Conservation (phyloP, 2,113 vertebrate genomes). For the Balaenoptera acutorostrata region DNA sequence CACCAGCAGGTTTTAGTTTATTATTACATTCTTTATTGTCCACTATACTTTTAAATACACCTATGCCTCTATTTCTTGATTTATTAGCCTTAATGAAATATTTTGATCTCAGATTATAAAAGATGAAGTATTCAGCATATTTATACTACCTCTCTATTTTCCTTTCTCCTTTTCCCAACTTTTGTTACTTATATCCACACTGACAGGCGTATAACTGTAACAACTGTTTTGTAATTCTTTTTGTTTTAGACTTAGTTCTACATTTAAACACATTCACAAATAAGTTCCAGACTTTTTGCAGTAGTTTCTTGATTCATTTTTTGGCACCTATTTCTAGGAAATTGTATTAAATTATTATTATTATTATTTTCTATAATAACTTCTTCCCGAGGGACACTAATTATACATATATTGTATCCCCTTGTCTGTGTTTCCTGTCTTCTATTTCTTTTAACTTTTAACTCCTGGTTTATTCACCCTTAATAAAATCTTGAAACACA, state of each 20-base stretch:
- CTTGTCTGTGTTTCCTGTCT: not conserved
- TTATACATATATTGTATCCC: not conserved
- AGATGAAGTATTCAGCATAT: not conserved
- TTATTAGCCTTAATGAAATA: not conserved
- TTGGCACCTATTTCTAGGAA: not conserved
- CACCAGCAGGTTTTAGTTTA: not conserved
- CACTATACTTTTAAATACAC: not conserved
- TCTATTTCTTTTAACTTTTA: slow-evolving; percentile 16
- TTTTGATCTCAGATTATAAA: not conserved
- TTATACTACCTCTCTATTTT: not conserved
- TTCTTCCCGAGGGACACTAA: not conserved
- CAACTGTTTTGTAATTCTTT: not conserved
- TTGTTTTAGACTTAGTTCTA: not conserved
- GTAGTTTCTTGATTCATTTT: not conserved
- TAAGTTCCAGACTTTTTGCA: not conserved
- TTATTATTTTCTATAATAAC: not conserved
- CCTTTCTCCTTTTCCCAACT: not conserved
- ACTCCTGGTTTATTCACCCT: slow-evolving; percentile 13
- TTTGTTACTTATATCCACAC: not conserved
- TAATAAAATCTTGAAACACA: not conserved
- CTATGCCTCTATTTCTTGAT: not conserved
- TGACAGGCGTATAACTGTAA: not conserved
- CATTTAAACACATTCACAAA: not conserved
- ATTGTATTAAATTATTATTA: not conserved
- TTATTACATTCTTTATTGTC: not conserved